Evolutionary conservation across 2,113 vertebrate genomes (phyloP), one percentile per base, ranked within the genome.

Genomic region (Passer montanus): DNA sequence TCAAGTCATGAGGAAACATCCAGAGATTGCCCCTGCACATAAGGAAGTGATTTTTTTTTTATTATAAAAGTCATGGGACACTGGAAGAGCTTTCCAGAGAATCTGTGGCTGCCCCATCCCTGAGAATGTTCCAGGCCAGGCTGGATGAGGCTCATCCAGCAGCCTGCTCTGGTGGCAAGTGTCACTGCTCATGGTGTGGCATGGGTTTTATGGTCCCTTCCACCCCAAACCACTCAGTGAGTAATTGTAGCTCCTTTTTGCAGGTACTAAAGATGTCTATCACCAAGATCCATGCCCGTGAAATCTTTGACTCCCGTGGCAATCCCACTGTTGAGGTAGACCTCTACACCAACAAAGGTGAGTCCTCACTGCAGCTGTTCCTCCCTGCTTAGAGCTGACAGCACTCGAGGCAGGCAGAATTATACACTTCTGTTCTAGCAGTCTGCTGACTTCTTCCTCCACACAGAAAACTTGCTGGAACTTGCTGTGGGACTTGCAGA

Each of bases 261-360:
- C 93, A 99, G 98, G 97, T 97, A 39, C 90, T 95, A 96, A 98
- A 91, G 94, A 99, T 99, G 99, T 99, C 99, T 24, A 98, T 99
- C 87, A 97, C 98, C 66, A 99, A 98, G 98, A 95, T 99, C 91
- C 95, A 97, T 0, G 98, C 99, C 93, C 98, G 99, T 91, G 99
- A 99, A 96, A 99, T 99, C 97, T 99, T 99, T 14, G 99, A 99
- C 98, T 99, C 99, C 22, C 99, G 99, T 98, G 99, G 99, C n/a
- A 99, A 99, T 85, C 99, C 99, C 98, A 99, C 99, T 0, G 99
- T 99, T 46, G 99, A 99, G 91, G 99, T 99, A 19, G 99, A 99
- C 77, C 98, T 99, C 39, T 98, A 62, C 91, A 99, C 99, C 56
- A 93, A 97, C 63, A 99, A 99, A 98, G 99, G 99, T 99, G 98